Percentiles rank a stretch among this genome's conserved stretches.
phyloP scores from a whole-genome alignment of 1,140 invertebrate genomes.

The Hyposmocoma kahamanoa region DNA sequence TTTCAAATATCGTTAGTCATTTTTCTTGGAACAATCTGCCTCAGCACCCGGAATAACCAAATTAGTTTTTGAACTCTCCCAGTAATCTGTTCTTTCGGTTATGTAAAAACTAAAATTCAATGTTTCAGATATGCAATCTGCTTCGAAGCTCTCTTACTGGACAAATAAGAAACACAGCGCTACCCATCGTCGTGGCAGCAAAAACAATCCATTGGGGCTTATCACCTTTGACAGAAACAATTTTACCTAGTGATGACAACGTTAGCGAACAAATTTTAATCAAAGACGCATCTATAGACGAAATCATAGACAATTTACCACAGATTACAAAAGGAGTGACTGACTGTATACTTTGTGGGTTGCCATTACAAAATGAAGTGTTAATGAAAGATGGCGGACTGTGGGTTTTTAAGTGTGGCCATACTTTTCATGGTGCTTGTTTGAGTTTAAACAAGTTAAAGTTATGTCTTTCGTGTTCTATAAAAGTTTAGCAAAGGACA shows the following conservation, averaged over 20 bases:
- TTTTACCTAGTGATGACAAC: slow-evolving; percentile 7
- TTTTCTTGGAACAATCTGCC: no score
- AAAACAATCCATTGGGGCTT: slow-evolving; percentile 62
- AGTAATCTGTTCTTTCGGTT: no score
- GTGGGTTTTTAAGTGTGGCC: slow-evolving; percentile 69
- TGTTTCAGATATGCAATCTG: slow-evolving; percentile 56
- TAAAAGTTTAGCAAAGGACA: slow-evolving; percentile 8
- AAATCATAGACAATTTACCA: slow-evolving; percentile 39
- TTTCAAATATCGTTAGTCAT: no score
- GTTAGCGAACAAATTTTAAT: neutral
- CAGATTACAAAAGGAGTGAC: slow-evolving; percentile 28
- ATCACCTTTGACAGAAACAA: slow-evolving; percentile 30
- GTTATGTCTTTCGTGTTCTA: slow-evolving; percentile 54
- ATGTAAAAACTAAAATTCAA: no score
- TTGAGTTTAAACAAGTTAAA: slow-evolving; percentile 66
- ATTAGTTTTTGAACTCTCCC: no score
- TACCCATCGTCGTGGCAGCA: slow-evolving; percentile 55
- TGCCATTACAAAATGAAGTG: slow-evolving; percentile 62
- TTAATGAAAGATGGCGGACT: slow-evolving; percentile 66
- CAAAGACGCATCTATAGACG: slow-evolving; percentile 25
- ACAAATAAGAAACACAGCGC: slow-evolving; percentile 49
- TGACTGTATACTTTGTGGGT: slow-evolving; percentile 59
- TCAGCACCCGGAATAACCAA: no score
- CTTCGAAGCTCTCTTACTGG: slow-evolving; percentile 37
- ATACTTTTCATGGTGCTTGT: slow-evolving; percentile 65